Conservation (phyloP, 1,140 invertebrate species). For the Drosophila albomicans region DNA sequence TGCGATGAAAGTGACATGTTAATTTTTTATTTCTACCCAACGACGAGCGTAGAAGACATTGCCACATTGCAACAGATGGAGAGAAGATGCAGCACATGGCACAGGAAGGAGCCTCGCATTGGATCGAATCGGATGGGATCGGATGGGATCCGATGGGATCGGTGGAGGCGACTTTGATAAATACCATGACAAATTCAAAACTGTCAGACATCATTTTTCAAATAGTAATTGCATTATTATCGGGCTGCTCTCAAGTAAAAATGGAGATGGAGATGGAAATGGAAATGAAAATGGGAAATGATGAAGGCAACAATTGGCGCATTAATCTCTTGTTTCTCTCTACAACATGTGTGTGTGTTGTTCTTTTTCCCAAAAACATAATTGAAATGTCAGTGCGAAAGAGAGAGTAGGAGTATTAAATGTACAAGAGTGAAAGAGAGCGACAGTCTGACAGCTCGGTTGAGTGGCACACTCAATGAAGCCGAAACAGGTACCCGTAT, state of each 20-base stretch:
- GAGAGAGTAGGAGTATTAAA: slow-evolving; percentile 3
- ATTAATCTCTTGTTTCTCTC: slow-evolving; percentile 66
- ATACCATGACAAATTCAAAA: slow-evolving; percentile 84
- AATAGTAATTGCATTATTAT: slow-evolving; percentile 84
- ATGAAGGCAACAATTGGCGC: slow-evolving; percentile 81
- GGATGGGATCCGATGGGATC: slow-evolving; percentile 4
- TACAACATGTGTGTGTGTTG: slow-evolving; percentile 60
- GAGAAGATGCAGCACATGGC: slow-evolving; percentile 40
- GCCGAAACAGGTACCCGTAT: slow-evolving; percentile 67
- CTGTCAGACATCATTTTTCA: slow-evolving; percentile 84
- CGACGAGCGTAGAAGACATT: slow-evolving; percentile 39
- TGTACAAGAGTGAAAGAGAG: neutral
- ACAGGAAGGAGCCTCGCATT: neutral
- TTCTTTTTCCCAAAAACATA: slow-evolving; percentile 39
- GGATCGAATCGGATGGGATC: neutral
- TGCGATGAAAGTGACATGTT: slow-evolving; percentile 81
- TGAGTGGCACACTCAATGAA: slow-evolving; percentile 68
- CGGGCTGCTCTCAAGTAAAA: slow-evolving; percentile 38
- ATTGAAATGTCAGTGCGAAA: slow-evolving; percentile 72
- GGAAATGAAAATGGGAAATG: slow-evolving; percentile 69
- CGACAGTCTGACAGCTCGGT: slow-evolving; percentile 27
- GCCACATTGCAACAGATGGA: slow-evolving; percentile 23
- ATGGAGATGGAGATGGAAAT: slow-evolving; percentile 48
- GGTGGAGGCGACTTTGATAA: slow-evolving; percentile 76
- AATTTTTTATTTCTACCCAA: slow-evolving; percentile 65